phyloP scores from a whole-genome alignment of 2,113 vertebrate species.

The Eurypyga helias region DNA sequence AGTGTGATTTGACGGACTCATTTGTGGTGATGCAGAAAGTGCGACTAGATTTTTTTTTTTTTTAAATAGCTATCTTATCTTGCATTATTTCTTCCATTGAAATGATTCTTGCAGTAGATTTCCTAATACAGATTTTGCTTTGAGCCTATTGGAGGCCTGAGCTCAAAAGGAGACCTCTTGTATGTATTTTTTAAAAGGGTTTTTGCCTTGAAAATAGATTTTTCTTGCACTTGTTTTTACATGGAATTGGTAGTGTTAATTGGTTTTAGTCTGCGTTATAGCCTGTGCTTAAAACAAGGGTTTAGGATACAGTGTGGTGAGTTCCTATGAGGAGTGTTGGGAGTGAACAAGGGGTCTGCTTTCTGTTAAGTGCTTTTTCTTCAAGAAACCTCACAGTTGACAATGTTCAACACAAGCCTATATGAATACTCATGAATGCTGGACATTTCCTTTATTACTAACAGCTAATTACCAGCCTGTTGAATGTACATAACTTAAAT shows the following conservation, averaged over 20 bases:
- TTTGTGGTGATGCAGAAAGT: not conserved
- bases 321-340: not conserved
- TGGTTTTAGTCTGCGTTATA: not conserved
- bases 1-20: not conserved
- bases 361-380: not conserved
- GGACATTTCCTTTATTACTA: not conserved
- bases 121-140: not conserved
- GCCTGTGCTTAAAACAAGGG: not conserved
- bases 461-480: not conserved
- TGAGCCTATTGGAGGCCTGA: not conserved
- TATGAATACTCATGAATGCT: not conserved
- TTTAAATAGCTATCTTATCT: not conserved
- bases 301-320: not conserved
- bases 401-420: not conserved
- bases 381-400: not conserved
- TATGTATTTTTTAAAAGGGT: not conserved
- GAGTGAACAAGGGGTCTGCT: not conserved
- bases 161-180: not conserved
- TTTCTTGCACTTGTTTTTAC: not conserved
- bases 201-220: not conserved
- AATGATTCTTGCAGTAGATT: not conserved
- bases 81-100: not conserved
- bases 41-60: not conserved
- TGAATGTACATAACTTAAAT: not conserved
- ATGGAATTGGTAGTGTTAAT: not conserved